Evolutionary conservation across 2,888 invertebrate genomes (phyloP).

Genomic region (Apoda limacodes): DNA sequence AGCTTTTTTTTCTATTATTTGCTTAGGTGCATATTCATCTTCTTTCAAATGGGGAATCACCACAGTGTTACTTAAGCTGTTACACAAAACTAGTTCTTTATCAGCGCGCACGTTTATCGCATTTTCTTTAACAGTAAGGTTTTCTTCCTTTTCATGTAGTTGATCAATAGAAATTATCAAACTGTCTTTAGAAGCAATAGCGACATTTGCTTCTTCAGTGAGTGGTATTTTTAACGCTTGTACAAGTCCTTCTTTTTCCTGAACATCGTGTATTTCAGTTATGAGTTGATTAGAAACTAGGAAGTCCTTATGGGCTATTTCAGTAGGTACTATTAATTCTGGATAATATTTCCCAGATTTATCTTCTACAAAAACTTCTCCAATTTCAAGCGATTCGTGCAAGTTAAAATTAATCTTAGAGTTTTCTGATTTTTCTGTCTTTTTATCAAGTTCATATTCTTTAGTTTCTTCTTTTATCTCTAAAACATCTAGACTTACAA

Average conservation of each 20-base stretch:
- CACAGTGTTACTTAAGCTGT: slow-evolving; percentile 70
- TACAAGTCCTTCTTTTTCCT: slow-evolving; percentile 77
- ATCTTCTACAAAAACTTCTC: slow-evolving; percentile 76
- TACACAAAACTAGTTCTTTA: slow-evolving; percentile 45
- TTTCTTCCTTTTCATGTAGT: slow-evolving; percentile 75
- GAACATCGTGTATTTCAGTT: slow-evolving; percentile 73
- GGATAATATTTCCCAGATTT: slow-evolving; percentile 84
- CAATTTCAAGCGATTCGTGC: slow-evolving; percentile 73
- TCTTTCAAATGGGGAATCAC: slow-evolving; percentile 77
- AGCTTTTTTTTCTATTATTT: slow-evolving; percentile 64
- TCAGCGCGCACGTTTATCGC: slow-evolving; percentile 39
- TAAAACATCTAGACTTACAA: slow-evolving; percentile 73
- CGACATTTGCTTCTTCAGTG: slow-evolving; percentile 70
- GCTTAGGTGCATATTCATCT: slow-evolving; percentile 59
- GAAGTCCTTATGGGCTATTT: slow-evolving; percentile 75
- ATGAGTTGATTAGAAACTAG: slow-evolving; percentile 74
- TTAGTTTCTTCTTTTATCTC: slow-evolving; percentile 73
- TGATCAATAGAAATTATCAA: slow-evolving; percentile 66
- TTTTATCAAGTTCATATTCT: slow-evolving; percentile 66
- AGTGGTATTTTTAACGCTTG: slow-evolving; percentile 70
- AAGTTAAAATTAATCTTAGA: slow-evolving; percentile 74
- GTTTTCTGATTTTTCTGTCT: slow-evolving; percentile 56
- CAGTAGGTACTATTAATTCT: slow-evolving; percentile 82
- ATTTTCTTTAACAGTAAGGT: slow-evolving; percentile 43
- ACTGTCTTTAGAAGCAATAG: slow-evolving; percentile 72